Evolutionary conservation across 2,797 vertebrate species (phyloP).

Genomic region (Melopsittacus undulatus): DNA sequence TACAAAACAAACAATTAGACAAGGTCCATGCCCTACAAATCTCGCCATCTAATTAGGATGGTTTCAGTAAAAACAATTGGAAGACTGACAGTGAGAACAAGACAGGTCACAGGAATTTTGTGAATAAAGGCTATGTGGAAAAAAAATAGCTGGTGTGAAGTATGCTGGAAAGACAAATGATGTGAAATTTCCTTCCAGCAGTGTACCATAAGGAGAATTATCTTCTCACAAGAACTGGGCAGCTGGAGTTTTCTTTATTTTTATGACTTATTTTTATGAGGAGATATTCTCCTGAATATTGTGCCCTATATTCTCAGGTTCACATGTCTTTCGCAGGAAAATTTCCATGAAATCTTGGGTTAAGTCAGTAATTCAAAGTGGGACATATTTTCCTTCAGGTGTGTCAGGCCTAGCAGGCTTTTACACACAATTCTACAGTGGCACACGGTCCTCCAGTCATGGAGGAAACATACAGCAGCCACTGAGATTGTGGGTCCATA

Average conservation of each 20-base stretch:
- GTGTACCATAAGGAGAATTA: neutral
- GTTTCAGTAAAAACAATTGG: neutral
- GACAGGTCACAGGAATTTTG: neutral
- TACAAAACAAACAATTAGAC: constrained; percentile 14
- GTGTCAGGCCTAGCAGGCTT: neutral
- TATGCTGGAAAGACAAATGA: neutral
- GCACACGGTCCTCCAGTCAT: neutral
- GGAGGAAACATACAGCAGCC: neutral
- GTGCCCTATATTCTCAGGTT: neutral
- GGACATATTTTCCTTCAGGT: neutral
- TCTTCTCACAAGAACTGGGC: neutral
- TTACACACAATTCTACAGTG: neutral
- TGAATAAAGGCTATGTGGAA: neutral
- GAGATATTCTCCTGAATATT: neutral
- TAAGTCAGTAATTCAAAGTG: neutral
- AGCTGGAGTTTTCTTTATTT: constrained; percentile 6
- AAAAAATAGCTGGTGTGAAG: neutral
- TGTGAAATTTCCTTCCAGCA: neutral
- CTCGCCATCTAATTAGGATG: neutral
- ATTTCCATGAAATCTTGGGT: neutral
- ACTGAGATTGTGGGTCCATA: neutral
- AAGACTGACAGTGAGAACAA: neutral
- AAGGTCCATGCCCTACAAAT: neutral
- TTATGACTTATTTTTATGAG: neutral
- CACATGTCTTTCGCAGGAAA: neutral